These are phyloP conservation scores for Rattus rattus DNA, from an alignment of 2,113 vertebrate species.

Conservation along the genomic window DNA sequence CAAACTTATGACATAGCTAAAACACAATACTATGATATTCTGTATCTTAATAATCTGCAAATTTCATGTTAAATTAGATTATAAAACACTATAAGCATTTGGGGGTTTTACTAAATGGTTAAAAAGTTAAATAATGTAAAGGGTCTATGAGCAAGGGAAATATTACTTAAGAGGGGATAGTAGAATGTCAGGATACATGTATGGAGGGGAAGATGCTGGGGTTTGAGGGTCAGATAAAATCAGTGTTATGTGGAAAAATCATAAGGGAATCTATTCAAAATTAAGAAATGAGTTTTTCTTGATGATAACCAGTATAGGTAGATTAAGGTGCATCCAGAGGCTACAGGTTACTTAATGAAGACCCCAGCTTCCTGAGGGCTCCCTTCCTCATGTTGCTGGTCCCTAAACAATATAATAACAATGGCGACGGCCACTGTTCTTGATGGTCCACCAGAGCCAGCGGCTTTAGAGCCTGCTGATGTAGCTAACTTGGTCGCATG, in stretches of 20 bases:
- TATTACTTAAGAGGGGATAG: background rate
- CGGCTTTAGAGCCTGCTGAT: too few relatives aligned
- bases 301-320: background rate
- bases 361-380: too few relatives aligned
- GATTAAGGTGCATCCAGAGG: too few relatives aligned
- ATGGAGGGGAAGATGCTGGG: background rate
- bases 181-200: background rate
- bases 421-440: background rate
- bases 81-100: slow-evolving; percentile 18
- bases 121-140: background rate
- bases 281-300: background rate
- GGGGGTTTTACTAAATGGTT: background rate
- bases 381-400: too few relatives aligned
- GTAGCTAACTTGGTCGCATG: background rate
- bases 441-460: background rate
- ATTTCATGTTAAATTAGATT: background rate
- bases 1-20: background rate
- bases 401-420: too few relatives aligned
- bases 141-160: too few relatives aligned
- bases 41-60: slow-evolving; percentile 2
- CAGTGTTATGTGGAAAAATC: too few relatives aligned
- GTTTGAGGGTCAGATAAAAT: too few relatives aligned
- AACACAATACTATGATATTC: background rate
- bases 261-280: background rate
- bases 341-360: background rate